These are phyloP conservation scores for Ciconia maguari DNA, from an alignment of 2,113 vertebrate species.

Conservation along the genomic window DNA sequence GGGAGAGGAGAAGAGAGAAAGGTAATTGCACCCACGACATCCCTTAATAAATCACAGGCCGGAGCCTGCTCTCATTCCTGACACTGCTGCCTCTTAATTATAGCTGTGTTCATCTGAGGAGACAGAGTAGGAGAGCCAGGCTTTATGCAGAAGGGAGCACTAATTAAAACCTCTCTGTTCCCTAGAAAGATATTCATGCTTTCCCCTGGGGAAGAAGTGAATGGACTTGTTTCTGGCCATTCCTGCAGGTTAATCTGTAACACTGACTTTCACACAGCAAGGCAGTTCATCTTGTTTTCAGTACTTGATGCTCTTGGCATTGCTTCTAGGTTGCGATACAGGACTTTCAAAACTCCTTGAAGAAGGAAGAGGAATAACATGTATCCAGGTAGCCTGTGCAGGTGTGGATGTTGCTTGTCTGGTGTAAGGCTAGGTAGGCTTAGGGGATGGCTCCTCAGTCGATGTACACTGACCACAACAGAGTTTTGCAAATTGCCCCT, in stretches of 20 bases:
- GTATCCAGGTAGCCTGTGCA: not conserved
- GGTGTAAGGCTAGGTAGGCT: not conserved
- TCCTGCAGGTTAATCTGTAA: not conserved
- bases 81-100: conserved; percentile 48
- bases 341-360: not conserved
- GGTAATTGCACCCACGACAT: not conserved
- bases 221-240: not conserved
- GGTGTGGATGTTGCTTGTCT: not conserved
- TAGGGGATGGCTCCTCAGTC: not conserved
- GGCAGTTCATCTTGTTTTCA: not conserved
- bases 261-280: not conserved
- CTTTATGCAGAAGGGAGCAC: conserved; percentile 4
- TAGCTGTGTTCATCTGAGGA: not conserved
- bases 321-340: not conserved
- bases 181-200: not conserved
- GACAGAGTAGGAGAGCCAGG: not conserved
- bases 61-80: conserved; percentile 16
- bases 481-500: not conserved
- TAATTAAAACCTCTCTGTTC: conserved; percentile 37
- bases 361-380: not conserved
- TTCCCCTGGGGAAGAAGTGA: not conserved
- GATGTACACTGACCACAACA: not conserved
- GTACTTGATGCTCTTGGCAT: not conserved
- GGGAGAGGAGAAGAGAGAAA: not conserved
- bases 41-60: conserved; percentile 19